Evolutionary conservation across 2,888 invertebrate genomes (phyloP), one percentile per base, ranked within the genome.

Genomic region (Colostygia pectinataria): DNA sequence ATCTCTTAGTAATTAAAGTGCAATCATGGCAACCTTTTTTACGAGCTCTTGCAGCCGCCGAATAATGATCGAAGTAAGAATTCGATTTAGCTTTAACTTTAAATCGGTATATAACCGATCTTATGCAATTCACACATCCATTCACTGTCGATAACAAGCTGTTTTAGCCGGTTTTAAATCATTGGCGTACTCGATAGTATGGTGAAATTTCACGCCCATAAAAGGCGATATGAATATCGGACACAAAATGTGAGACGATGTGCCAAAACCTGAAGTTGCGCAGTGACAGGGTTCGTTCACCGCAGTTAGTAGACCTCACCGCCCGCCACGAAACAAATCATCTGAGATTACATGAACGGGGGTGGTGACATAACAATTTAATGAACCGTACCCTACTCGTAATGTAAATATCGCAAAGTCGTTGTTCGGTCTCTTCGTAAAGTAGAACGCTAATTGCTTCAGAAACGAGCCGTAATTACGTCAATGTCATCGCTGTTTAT

Each of bases 221-320:
- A 74, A 77, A 28, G 55, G 45, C 42, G 45, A 48, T 52, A 55
- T 52, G 40, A 47, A 37, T 71, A 80, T 78, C 74, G 77, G 59
- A 60, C 62, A 75, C 71, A 68, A 73, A 75, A 74, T 76, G 82
- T 80, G 80, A 82, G 70, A 63, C 68, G 59, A 64, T 70, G 77
- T 69, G 65, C 83, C 84, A 77, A 85, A 89, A 89, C 87, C 82
- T 78, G 88, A 82, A 81, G 74, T 69, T 67, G 72, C 66, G 63
- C 70, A 73, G 79, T 81, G 81, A 82, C 82, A 81, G 78, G 79
- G 89, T 87, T 89, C 89, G 81, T 89, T 89, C 81, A 89, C 89
- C 89, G 84, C 73, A 65, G 46, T 46, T 34, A 74, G 71, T 63
- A 71, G 61, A 68, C 68, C 71, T 67, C 61, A 65, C 58, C 59